Percentiles rank a stretch among this genome's conserved stretches.
Conservation (phyloP, 1,140 invertebrate species). For the Goniozus legneri region DNA sequence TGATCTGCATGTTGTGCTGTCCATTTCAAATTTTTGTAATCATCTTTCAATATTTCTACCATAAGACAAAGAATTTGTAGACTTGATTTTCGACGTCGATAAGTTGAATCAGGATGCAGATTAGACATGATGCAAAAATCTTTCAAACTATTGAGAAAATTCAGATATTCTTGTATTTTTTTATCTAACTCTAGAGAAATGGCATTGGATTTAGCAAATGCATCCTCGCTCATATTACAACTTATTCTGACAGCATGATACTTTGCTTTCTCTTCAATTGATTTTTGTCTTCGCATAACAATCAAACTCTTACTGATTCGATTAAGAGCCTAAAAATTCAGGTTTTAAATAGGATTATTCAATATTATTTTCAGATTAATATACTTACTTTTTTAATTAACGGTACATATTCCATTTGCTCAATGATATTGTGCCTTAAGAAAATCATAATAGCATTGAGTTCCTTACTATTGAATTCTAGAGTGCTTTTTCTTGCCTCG, state of each 20-base stretch:
- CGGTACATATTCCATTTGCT: constrained; percentile 62
- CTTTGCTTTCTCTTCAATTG: constrained; percentile 26
- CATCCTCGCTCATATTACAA: background rate
- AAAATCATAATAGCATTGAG: constrained; percentile 67
- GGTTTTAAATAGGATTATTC: background rate
- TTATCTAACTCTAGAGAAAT: constrained; percentile 7
- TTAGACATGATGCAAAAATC: constrained; percentile 56
- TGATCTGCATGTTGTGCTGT: constrained; percentile 41
- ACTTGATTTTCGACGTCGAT: constrained; percentile 63
- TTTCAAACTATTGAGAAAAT: constrained; percentile 55
- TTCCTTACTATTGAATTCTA: constrained; percentile 61
- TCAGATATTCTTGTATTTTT: constrained; percentile 26
- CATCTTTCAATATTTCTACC: constrained; percentile 30
- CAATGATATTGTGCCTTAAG: constrained; percentile 68
- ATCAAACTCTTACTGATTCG: constrained; percentile 39
- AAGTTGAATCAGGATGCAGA: constrained; percentile 69
- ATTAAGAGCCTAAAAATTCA: constrained; percentile 34
- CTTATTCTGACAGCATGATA: background rate
- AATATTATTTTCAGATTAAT: background rate
- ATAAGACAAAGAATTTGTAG: constrained; percentile 54
- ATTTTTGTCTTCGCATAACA: constrained; percentile 26
- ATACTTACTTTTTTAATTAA: constrained; percentile 61
- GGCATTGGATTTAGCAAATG: constrained; percentile 1
- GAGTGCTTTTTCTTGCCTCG: constrained; percentile 73
- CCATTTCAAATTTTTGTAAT: constrained; percentile 28